Conservation (phyloP, 2,113 vertebrate species). For the Grus americana region DNA sequence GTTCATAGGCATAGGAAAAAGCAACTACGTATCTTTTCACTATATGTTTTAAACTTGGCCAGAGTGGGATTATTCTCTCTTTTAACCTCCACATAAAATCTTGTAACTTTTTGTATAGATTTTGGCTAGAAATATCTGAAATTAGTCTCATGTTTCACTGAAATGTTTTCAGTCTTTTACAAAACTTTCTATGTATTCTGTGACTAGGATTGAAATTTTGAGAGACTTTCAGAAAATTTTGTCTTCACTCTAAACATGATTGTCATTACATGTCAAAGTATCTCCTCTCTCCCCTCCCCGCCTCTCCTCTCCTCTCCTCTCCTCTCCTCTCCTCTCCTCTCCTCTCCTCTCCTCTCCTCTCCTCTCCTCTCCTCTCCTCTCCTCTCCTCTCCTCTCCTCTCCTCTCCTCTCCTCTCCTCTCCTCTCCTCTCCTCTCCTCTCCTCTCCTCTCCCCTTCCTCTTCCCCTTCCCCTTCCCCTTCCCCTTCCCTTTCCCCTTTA, state of each 20-base stretch:
- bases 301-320: no score
- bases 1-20: background rate
- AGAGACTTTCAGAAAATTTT: background rate
- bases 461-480: no score
- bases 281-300: no score
- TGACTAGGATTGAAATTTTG: background rate
- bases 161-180: background rate
- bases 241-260: background rate
- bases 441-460: no score
- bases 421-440: no score
- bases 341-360: no score
- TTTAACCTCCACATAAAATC: background rate
- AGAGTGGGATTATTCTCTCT: background rate
- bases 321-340: no score
- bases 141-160: background rate
- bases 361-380: no score
- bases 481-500: no score
- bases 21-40: background rate
- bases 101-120: background rate
- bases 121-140: background rate
- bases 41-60: constrained; percentile 5
- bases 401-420: no score
- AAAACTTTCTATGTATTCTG: background rate
- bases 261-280: background rate
- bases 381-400: no score